Base-by-base conservation (phyloP, 2,888 invertebrate species). In the Hypsopygia costalis region DNA sequence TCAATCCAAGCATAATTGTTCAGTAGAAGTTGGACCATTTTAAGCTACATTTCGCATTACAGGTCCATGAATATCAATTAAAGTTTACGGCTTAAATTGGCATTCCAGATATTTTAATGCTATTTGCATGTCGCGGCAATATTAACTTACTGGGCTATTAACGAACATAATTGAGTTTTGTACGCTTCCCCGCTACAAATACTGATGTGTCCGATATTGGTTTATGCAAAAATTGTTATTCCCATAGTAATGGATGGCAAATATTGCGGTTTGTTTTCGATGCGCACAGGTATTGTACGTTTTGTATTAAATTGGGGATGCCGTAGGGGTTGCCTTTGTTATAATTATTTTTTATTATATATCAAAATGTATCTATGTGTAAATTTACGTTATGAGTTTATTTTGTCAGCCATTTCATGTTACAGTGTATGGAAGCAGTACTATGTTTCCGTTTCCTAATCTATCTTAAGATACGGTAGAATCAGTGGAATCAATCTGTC, bases 31-130 rank as follows among this genome's bases (percentile, higher is more conserved):
- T 59, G 54, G 50, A 50, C 50, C 64, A 48, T 52, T 52, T 52
- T 45, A 51, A 60, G 60, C 59, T 55, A 62, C 67, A 65, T 58
- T 57, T 55, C 59, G 69, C 68, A 72, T 78, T 75, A 73, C 62
- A 58, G 63, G 55, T 64, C 68, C 67, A 76, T 78, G 75, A 77
- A 81, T 81, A 79, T 72, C 76, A 81, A 80, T 81, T 78, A 72
- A 79, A 80, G 73, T 76, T 74, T 71, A 70, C 65, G 69, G 72
- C 65, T 78, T 69, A 61, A 78, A 80, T 76, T 77, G 74, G 68
- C 62, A 60, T 62, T 56, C 69, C 68, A 68, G 57, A 75, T 78
- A 78, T 78, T 47, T 75, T 79, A 79, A 76, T 74, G 70, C 58
- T 62, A 75, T 81, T 81, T 74, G 76, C 77, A 76, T 77, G 78